These are phyloP conservation scores for Nymphalis urticae DNA, from an alignment of 2,888 invertebrate genomes.

Conservation along the genomic window DNA sequence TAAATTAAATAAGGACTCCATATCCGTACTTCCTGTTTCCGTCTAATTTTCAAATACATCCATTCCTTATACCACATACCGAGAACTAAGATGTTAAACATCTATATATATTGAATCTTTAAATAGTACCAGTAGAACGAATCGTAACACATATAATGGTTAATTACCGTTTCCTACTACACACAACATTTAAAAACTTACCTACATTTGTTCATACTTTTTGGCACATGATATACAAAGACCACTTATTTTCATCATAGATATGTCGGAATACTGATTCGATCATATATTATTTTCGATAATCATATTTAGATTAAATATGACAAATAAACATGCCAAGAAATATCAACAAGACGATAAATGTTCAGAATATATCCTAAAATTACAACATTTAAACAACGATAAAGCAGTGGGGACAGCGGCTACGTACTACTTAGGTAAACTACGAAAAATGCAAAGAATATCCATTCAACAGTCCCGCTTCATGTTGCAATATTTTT, in stretches of 20 bases:
- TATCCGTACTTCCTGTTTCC: no score
- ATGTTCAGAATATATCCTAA: constrained; percentile 13
- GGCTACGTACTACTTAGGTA: constrained; percentile 7
- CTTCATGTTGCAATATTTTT: neutral
- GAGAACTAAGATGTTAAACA: neutral
- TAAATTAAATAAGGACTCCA: no score
- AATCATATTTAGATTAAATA: constrained; percentile 25
- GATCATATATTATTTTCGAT: neutral
- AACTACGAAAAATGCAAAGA: neutral
- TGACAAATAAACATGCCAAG: constrained; percentile 26
- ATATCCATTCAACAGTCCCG: neutral
- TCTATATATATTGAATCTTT: neutral
- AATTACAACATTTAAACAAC: constrained; percentile 11
- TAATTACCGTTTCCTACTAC: constrained; percentile 8
- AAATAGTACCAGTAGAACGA: neutral
- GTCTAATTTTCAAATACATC: no score
- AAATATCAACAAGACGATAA: constrained; percentile 26
- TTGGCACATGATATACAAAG: constrained; percentile 26
- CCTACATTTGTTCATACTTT: constrained; percentile 34
- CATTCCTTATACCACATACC: no score
- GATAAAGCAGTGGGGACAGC: constrained; percentile 20
- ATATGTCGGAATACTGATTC: neutral
- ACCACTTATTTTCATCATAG: constrained; percentile 6
- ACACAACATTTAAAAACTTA: constrained; percentile 11
- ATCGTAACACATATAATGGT: neutral